Evolutionary conservation across 2,888 invertebrate species (phyloP), one percentile per base, ranked within the genome.

Genomic region (Phyllotreta striolata): DNA sequence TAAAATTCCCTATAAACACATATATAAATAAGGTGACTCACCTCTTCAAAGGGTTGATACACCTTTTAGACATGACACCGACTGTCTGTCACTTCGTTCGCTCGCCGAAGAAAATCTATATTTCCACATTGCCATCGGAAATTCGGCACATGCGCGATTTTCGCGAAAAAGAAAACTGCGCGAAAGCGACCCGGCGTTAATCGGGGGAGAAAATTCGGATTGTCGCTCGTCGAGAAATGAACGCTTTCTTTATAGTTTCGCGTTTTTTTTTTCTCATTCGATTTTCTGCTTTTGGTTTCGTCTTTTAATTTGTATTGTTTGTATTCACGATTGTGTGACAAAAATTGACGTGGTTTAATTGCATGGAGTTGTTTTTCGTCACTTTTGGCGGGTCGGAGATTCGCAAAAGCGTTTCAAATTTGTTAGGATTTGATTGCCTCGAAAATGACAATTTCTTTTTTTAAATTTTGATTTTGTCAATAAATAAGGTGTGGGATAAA

Each of bases 21-120:
- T 9, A 35, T 12, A 55, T 55, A 57, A 47, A 40, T 49, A 46
- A 58, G 47, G 54, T 70, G 73, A 74, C 75, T 76, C 73, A 76
- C 76, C 75, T 72, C 64, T 68, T 70, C 65, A 69, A 71, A 72
- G 70, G 73, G 73, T 71, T 72, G 71, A 69, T 41, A 51, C 51
- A 69, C 63, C 67, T 68, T 66, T 71, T 65, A 70, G 73, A 71
- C 74, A 71, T 74, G 70, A 71, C 43, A 62, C 62, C 56, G 58
- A 64, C 68, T 63, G 73, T 55, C 69, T 66, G 69, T 69, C 70
- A 70, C 68, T 24, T 62, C 63, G 63, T 55, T 35, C 24, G 39
- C 35, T 44, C 43, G 55, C 62, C 47, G 34, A 55, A 55, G 64
- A 64, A 64, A 64, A 64, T 64, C 64, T 47, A 64, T 64, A 57